phyloP scores from a whole-genome alignment of 2,888 invertebrate species.

The Drosophila greeni region DNA sequence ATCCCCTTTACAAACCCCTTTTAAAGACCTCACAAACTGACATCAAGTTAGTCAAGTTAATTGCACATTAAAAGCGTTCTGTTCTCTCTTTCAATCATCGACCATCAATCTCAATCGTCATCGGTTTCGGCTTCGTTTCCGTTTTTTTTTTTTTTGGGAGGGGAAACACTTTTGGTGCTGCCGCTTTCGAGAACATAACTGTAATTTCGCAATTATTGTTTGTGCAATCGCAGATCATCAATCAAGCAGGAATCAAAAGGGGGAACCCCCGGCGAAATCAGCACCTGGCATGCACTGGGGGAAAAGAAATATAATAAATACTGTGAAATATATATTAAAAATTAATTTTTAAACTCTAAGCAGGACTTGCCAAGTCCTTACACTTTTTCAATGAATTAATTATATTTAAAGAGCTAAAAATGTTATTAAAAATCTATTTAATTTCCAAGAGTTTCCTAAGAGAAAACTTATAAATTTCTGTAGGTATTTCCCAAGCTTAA shows the following conservation, averaged over 20 bases:
- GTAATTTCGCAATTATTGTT: constrained; percentile 43
- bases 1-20: not conserved
- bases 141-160: no score
- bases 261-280: constrained; percentile 29
- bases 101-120: constrained; percentile 38
- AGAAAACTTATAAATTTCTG: no score
- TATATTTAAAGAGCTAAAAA: not conserved
- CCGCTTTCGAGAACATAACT: constrained; percentile 34
- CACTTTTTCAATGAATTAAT: no score
- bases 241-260: constrained; percentile 37
- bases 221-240: constrained; percentile 44
- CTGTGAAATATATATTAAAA: no score
- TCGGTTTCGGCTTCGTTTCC: constrained; percentile 32
- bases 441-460: not conserved
- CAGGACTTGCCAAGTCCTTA: no score
- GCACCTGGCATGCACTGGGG: constrained; percentile 31
- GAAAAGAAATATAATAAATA: no score
- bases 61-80: constrained; percentile 5
- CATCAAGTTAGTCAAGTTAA: constrained; percentile 4
- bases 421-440: not conserved
- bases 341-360: no score
- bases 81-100: constrained; percentile 16
- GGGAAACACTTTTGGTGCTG: constrained; percentile 29
- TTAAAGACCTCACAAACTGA: not conserved
- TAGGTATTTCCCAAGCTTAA: no score